Evolutionary conservation across 2,113 vertebrate species (phyloP), one percentile per base, ranked within the genome.

Genomic region (Dipodomys merriami): DNA sequence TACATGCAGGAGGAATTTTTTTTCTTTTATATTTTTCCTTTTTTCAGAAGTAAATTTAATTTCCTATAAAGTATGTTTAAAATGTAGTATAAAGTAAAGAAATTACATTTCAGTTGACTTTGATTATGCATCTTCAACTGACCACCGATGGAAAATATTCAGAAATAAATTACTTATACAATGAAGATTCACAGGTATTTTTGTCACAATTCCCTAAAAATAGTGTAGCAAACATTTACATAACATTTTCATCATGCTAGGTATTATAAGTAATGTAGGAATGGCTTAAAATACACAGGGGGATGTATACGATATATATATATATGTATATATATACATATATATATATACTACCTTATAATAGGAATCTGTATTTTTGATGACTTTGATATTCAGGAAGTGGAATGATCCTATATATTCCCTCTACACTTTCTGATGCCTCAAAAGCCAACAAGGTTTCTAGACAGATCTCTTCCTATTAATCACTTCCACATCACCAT

Each of bases 41-140:
- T 83, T 60, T 46, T 46, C 29, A 53, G 49, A 87, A 39, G 62
- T 88, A 68, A 87, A 64, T 93, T 78, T 94, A 15, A 83, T 83
- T 94, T 73, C 29, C 49, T 62, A n/a, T 69, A 5, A 30, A 74
- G 69, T 83, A 89, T 20, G 8, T 57, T 83, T 65, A 89, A 86
- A 18, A 83, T 85, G 79, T 23, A 93, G 35, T 5, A 93, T 94
- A 19, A 83, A 1, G 4, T n/a, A 90, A 65, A 73, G 35, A 87
- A 78, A 78, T 57, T 57, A 57, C 53, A 62, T 35, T 44, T 80
- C 0, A 30, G 27, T 57, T 86, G 71, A 5, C 53, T 73, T 4
- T 29, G 33, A 2, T 44, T 64, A 16, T 86, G 16, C 25, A 19
- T 39, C 25, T 62, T 33, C 12, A 57, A 72, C 29, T 7, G 12